Percentiles rank a stretch among this genome's conserved stretches.
These are phyloP conservation scores for Spodoptera exigua DNA, from an alignment of 2,888 invertebrate species.

Conservation along the genomic window DNA sequence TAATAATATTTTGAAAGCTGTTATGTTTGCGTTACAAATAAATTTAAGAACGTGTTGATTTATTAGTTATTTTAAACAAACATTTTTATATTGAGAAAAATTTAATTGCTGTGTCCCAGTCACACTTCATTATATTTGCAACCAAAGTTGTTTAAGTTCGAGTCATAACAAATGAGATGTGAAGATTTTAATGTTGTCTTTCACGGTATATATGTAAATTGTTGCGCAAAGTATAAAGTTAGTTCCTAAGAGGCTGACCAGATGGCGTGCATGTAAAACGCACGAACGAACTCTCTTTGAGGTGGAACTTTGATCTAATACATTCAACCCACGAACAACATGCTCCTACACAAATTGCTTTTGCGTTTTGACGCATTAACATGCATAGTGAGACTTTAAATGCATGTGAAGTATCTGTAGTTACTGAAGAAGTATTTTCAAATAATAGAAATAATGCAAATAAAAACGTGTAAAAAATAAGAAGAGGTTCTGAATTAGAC, in stretches of 20 bases:
- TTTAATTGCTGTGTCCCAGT: too few relatives aligned
- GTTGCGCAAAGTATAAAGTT: constrained; percentile 18
- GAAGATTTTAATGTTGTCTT: too few relatives aligned
- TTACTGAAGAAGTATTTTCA: not conserved
- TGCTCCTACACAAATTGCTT: not conserved
- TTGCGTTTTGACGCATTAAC: not conserved
- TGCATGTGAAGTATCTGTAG: too few relatives aligned
- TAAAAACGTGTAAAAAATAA: too few relatives aligned
- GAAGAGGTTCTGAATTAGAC: too few relatives aligned
- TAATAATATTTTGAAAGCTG: not conserved
- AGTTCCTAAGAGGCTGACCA: constrained; percentile 15
- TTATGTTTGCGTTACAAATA: too few relatives aligned
- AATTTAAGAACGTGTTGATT: too few relatives aligned
- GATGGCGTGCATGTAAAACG: constrained; percentile 4
- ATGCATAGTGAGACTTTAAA: not conserved
- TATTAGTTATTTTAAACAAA: too few relatives aligned
- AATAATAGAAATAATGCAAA: not conserved
- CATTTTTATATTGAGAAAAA: too few relatives aligned
- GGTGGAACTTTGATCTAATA: not conserved
- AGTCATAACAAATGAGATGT: too few relatives aligned
- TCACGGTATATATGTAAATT: constrained; percentile 30
- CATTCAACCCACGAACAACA: constrained; percentile 2
- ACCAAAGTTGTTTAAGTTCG: too few relatives aligned
- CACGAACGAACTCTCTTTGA: not conserved
- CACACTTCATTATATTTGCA: too few relatives aligned